Evolutionary conservation across 2,113 vertebrate species (phyloP), one percentile per base, ranked within the genome.

Genomic region (Cyprinodon variegatus): DNA sequence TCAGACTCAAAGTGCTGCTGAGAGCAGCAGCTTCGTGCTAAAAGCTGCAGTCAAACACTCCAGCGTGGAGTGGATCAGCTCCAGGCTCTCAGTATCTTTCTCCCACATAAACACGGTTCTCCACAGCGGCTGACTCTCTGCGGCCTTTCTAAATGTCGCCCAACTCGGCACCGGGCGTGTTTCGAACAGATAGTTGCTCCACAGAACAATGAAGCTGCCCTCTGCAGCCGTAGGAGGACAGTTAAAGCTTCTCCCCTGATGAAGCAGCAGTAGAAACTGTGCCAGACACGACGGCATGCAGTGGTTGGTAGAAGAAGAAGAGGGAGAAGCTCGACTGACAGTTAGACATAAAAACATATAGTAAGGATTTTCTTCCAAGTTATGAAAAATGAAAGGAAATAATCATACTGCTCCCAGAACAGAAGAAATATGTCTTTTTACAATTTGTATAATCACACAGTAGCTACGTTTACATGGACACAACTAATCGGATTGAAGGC

Each of bases 171-270:
- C 74, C 69, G 53, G 70, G 78, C 65, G 8, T 89, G 89, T 86
- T 90, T 86, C 81, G 39, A 8, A 63, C 81, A 89, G 89, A 89
- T 89, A 89, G 83, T 72, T 64, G 62, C 76, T 79, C 65, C 63
- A 38, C 68, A 73, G 68, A 74, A 73, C 84, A 87, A 81, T 78
- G 69, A 67, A 64, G 61, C 68, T 45, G 20, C 41, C 78, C 81
- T 75, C 64, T 1, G 81, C 53, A 71, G 63, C 65, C 68, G 29
- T 70, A 70, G 22, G 22, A 45, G 64, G 64, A 65, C 72, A 45
- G 65, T 69, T 69, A 79, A 53, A 74, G 67, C 65, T 6, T 53
- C 36, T 70, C 12, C 64, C 17, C 29, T 3, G 1, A 45, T 43
- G 53, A 9, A 14, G 22, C 50, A 4, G 17, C 40, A 22, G 64